Conservation (phyloP, 2,888 invertebrate genomes). For the Amblyjoppa proteus region DNA sequence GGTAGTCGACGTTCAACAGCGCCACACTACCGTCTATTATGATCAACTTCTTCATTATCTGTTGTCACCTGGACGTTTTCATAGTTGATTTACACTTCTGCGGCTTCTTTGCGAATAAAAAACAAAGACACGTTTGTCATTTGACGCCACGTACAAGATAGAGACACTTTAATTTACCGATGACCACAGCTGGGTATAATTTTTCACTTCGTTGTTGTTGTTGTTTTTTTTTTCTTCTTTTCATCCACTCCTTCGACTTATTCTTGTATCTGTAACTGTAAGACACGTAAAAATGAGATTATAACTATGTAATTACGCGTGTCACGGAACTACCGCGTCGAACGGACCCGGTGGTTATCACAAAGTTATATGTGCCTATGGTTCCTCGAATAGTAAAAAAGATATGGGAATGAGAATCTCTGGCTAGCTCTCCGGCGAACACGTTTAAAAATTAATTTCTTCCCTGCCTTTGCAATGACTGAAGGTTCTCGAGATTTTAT, state of each 20-base stretch:
- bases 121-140: constrained; percentile 30
- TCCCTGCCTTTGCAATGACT: constrained; percentile 23
- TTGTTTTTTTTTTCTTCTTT: constrained; percentile 42
- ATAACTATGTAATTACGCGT: constrained; percentile 41
- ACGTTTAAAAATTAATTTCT: background rate
- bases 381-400: constrained; percentile 29
- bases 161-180: constrained; percentile 38
- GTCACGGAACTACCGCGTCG: constrained; percentile 23
- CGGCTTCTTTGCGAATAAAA: background rate
- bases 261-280: constrained; percentile 16
- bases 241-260: constrained; percentile 23
- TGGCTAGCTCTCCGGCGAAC: background rate
- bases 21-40: background rate
- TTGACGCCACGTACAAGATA: constrained; percentile 12
- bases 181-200: constrained; percentile 23
- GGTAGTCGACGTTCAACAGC: background rate
- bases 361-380: constrained; percentile 12
- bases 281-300: constrained; percentile 44
- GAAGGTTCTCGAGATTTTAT: constrained; percentile 16
- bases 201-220: constrained; percentile 14
- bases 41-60: background rate
- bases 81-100: background rate
- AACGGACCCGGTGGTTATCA: constrained; percentile 6
- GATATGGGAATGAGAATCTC: constrained; percentile 12
- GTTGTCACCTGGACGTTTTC: background rate